phyloP scores from a whole-genome alignment of 2,888 invertebrate species.

The Theretra japonica region DNA sequence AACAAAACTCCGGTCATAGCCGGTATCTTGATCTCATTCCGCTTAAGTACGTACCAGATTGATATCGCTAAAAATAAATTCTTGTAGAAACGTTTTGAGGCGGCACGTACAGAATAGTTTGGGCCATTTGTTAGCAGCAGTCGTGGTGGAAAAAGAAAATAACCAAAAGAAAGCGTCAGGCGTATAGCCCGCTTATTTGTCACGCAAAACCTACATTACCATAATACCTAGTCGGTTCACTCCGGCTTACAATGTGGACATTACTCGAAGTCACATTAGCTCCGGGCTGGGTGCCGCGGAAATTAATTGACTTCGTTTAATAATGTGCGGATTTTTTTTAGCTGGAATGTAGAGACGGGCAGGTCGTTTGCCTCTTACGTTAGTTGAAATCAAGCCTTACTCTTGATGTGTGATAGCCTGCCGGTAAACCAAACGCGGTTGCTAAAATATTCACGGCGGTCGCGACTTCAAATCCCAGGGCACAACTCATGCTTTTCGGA shows the following conservation, averaged over 20 bases:
- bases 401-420: too few relatives aligned
- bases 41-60: slow-evolving; percentile 31
- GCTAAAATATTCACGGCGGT: too few relatives aligned
- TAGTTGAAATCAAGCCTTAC: too few relatives aligned
- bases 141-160: slow-evolving; percentile 24
- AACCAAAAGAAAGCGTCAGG: slow-evolving; percentile 17
- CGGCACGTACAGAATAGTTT: slow-evolving; percentile 21
- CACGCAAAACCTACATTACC: slow-evolving; percentile 34
- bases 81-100: slow-evolving; percentile 17
- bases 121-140: slow-evolving; percentile 14
- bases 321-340: slow-evolving; percentile 36
- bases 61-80: slow-evolving; percentile 23
- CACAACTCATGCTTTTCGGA: too few relatives aligned
- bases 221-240: slow-evolving; percentile 25
- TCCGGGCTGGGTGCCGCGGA: slow-evolving; percentile 38
- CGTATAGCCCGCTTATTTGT: slow-evolving; percentile 29
- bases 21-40: slow-evolving; percentile 30
- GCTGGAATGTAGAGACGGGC: slow-evolving; percentile 15
- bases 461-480: too few relatives aligned
- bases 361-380: slow-evolving; percentile 34
- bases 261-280: slow-evolving; percentile 39
- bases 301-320: slow-evolving; percentile 47
- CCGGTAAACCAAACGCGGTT: too few relatives aligned
- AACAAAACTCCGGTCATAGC: neutral
- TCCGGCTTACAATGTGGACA: slow-evolving; percentile 37